Evolutionary conservation across 1,140 invertebrate genomes (phyloP).

Genomic region (Drosophila busckii): DNA sequence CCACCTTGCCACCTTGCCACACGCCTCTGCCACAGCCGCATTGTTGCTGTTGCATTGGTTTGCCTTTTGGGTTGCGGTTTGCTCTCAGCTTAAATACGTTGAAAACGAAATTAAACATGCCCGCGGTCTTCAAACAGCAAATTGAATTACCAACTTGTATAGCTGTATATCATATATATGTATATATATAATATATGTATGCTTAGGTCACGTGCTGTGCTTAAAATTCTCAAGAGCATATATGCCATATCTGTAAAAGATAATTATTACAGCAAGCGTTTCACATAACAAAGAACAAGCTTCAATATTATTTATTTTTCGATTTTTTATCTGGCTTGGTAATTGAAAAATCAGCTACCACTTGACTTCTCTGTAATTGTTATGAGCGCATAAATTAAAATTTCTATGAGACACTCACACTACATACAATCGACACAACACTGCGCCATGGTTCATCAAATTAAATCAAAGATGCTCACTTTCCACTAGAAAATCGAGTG

Average conservation of each 20-base stretch:
- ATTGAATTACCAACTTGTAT: constrained; percentile 56
- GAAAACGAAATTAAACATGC: constrained; percentile 73
- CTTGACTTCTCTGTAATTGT: constrained; percentile 63
- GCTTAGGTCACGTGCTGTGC: constrained; percentile 46
- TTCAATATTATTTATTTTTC: constrained; percentile 8
- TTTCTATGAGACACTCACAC: constrained; percentile 32
- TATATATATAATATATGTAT: constrained; percentile 18
- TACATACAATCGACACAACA: constrained; percentile 30
- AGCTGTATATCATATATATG: constrained; percentile 7
- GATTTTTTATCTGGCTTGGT: background rate
- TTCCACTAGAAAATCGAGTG: constrained; percentile 48
- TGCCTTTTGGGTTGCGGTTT: constrained; percentile 12
- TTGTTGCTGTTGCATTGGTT: constrained; percentile 15
- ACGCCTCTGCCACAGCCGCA: constrained; percentile 20
- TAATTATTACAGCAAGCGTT: constrained; percentile 22
- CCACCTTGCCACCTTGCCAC: background rate
- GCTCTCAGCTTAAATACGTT: constrained; percentile 70
- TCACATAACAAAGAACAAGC: too few relatives aligned
- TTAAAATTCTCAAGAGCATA: constrained; percentile 21
- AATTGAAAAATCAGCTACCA: constrained; percentile 28
- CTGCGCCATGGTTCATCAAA: constrained; percentile 17
- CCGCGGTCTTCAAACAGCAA: constrained; percentile 57
- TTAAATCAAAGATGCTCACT: constrained; percentile 15
- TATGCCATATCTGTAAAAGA: constrained; percentile 16
- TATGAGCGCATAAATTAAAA: constrained; percentile 52